phyloP scores from a whole-genome alignment of 2,888 invertebrate genomes.

The Pterobdella sp. region DNA sequence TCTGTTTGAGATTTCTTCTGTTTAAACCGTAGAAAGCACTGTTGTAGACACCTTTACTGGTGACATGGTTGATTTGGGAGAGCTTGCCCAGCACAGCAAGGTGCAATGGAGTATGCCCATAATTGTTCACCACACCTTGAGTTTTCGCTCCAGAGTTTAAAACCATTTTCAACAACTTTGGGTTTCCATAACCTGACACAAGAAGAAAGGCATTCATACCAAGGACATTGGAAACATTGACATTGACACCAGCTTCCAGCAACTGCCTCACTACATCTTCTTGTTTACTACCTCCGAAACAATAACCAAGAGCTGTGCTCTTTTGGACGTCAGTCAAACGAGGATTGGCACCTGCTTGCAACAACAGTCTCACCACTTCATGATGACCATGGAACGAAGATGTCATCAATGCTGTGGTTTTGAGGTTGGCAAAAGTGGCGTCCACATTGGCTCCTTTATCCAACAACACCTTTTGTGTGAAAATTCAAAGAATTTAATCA shows the following conservation, averaged over 20 bases:
- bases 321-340: constrained; percentile 37
- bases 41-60: constrained; percentile 17
- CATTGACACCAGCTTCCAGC: constrained; percentile 36
- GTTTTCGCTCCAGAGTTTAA: constrained; percentile 37
- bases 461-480: constrained; percentile 35
- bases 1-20: constrained; percentile 36
- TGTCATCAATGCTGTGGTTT: constrained; percentile 40
- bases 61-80: constrained; percentile 35
- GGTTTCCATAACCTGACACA: constrained; percentile 39
- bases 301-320: constrained; percentile 39
- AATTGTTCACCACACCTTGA: constrained; percentile 36
- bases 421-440: constrained; percentile 37
- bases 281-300: constrained; percentile 35
- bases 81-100: constrained; percentile 38
- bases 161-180: constrained; percentile 35
- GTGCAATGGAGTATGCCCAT: constrained; percentile 39
- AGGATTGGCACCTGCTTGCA: constrained; percentile 36
- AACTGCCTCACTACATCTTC: constrained; percentile 29
- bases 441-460: constrained; percentile 36
- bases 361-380: constrained; percentile 37
- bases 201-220: constrained; percentile 40
- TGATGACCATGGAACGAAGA: constrained; percentile 39
- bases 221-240: constrained; percentile 40
- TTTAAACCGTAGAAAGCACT: constrained; percentile 34
- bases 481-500: no score